Conservation (phyloP, 1,140 invertebrate species). For the Papilio dardanus region DNA sequence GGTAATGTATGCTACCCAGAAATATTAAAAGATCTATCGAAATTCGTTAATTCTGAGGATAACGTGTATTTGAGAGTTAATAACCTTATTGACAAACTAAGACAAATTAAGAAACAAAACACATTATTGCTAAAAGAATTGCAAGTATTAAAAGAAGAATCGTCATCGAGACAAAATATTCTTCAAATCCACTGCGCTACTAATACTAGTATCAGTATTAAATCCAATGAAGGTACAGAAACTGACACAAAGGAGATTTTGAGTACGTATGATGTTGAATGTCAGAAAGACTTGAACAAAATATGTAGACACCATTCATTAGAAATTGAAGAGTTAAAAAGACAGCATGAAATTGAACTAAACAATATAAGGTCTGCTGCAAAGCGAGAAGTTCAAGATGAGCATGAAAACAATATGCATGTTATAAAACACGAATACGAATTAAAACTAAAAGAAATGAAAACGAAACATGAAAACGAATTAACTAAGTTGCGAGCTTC, state of each 20-base stretch:
- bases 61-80: constrained; percentile 51
- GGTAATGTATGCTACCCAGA: constrained; percentile 41
- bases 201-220: constrained; percentile 44
- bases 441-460: constrained; percentile 50
- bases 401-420: constrained; percentile 60
- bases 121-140: constrained; percentile 60
- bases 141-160: constrained; percentile 53
- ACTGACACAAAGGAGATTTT: constrained; percentile 57
- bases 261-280: constrained; percentile 36
- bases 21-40: constrained; percentile 39
- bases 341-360: constrained; percentile 63
- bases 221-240: constrained; percentile 50
- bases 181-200: constrained; percentile 54
- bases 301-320: constrained; percentile 57
- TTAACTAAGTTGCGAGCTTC: constrained; percentile 44
- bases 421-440: constrained; percentile 56
- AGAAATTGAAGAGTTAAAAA: constrained; percentile 62
- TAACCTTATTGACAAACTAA: constrained; percentile 64
- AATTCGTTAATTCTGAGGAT: constrained; percentile 29
- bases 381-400: constrained; percentile 50
- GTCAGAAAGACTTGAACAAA: constrained; percentile 60
- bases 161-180: constrained; percentile 43
- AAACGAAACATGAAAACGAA: constrained; percentile 45
- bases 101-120: constrained; percentile 74
- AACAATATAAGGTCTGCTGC: constrained; percentile 53